These are phyloP conservation scores for Petrocephalus zakoni DNA, from an alignment of 2,113 vertebrate species.

Conservation along the genomic window DNA sequence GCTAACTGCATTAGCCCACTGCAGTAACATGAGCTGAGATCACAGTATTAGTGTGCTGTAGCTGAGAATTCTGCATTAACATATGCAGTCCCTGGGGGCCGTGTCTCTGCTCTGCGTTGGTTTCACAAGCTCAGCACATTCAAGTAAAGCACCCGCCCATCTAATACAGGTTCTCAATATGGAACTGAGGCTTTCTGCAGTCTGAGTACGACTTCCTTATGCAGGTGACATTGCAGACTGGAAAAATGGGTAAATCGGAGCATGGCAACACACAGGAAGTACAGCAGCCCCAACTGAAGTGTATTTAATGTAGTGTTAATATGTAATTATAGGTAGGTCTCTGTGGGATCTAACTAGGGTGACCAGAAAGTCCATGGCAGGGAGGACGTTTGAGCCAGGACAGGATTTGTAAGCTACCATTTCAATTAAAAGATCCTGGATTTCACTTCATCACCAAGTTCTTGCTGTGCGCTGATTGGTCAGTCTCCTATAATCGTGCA, in stretches of 20 bases:
- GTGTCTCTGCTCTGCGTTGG: neutral
- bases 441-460: neutral
- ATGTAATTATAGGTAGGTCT: neutral
- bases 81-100: neutral
- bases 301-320: neutral
- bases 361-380: neutral
- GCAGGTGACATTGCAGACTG: neutral
- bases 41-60: neutral
- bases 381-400: neutral
- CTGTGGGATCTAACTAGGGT: neutral
- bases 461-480: neutral
- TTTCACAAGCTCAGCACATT: constrained; percentile 10
- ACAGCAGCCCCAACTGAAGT: neutral
- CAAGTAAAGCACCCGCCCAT: neutral
- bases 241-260: neutral
- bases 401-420: neutral
- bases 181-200: neutral
- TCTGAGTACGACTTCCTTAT: neutral
- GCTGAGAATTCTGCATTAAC: neutral
- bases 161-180: neutral
- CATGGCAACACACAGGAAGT: neutral
- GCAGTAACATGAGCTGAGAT: neutral
- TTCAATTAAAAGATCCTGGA: neutral
- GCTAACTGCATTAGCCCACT: neutral
- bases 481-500: neutral